Evolutionary conservation across 35 echinoderm and acorn worm genomes (phyloP), one percentile per base, ranked within the genome.

Genomic region (Amphiura filiformis): DNA sequence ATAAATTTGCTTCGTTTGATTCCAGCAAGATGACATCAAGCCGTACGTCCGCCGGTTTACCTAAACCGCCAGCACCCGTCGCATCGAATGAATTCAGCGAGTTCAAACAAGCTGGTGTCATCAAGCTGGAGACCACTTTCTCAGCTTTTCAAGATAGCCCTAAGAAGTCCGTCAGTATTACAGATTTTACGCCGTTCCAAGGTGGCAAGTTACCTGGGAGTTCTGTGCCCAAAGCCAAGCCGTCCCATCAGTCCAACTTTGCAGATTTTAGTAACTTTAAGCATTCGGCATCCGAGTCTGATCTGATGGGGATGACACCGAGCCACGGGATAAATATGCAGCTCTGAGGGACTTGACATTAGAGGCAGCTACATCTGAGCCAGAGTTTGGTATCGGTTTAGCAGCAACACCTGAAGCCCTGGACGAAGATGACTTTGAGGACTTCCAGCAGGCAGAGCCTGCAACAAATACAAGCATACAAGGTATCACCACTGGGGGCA

Each of bases 301-400:
- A 90, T 35, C 56, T 85, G 56, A 85, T 65, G 49, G 56, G 56
- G 32, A 65, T 84, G 57, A 37, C 56, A 47, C 65, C 88, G 23
- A 52, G 39, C 31, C 37, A 80, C 15, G 82, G 31, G 90, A 87
- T 65, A 92, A 92, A 39, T 92, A 92, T 75, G 84, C 83, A 17
- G 90, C 65, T 18, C 80, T 92, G 34, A 76, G 84, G 56, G 84
- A 65, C 1, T 80, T 86, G 33, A 65, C 35, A 9, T 36, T 35
- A 23, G 56, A 64, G 32, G 20, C 49, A 17, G 14, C 31, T 26
- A 70, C 49, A 35, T 22, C 83, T 18, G 17, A 37, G 34, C 20
- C 31, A 22, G 79, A 81, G 34, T 39, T 42, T 31, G 22, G n/a
- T 0, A 79, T 42, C 34, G 22, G 39, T 7, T 42, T 39, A 18